Percentiles rank a stretch among this genome's conserved stretches.
Conservation (phyloP, 2,113 vertebrate genomes). For the Calidris pygmaea region DNA sequence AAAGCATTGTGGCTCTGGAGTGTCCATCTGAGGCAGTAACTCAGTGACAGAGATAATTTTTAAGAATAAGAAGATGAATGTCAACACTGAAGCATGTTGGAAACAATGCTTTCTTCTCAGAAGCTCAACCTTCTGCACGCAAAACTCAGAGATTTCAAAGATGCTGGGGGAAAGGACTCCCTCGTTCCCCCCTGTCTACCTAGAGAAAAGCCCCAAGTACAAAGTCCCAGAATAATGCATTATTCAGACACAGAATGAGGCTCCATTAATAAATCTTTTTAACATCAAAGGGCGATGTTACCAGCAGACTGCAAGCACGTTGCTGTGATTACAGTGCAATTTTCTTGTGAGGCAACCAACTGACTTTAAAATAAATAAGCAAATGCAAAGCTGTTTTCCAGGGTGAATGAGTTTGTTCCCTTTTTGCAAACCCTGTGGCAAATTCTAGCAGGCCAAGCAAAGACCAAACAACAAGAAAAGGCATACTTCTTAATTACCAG, state of each 20-base stretch:
- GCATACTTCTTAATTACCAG: not conserved
- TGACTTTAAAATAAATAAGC: not conserved
- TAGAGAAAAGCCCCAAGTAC: not conserved
- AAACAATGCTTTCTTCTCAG: not conserved
- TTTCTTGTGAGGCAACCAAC: not conserved
- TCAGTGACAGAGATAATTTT: not conserved
- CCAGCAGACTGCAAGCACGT: not conserved
- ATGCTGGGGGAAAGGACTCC: not conserved
- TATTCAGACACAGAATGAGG: not conserved
- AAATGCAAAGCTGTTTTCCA: not conserved
- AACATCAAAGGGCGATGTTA: not conserved
- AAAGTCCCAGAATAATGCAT: not conserved
- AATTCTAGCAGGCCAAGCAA: not conserved
- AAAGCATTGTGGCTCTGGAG: not conserved
- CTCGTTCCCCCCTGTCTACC: accelerated
- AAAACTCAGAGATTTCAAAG: not conserved
- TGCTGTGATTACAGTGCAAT: not conserved
- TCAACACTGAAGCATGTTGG: not conserved
- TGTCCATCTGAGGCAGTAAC: not conserved
- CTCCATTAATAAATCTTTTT: not conserved
- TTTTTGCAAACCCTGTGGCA: not conserved
- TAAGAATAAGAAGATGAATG: not conserved
- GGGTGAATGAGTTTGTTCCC: not conserved
- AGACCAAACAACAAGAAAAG: not conserved
- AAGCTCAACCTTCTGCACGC: not conserved